phyloP scores from a whole-genome alignment of 1,140 invertebrate species.

The Condylostylus longicornis region DNA sequence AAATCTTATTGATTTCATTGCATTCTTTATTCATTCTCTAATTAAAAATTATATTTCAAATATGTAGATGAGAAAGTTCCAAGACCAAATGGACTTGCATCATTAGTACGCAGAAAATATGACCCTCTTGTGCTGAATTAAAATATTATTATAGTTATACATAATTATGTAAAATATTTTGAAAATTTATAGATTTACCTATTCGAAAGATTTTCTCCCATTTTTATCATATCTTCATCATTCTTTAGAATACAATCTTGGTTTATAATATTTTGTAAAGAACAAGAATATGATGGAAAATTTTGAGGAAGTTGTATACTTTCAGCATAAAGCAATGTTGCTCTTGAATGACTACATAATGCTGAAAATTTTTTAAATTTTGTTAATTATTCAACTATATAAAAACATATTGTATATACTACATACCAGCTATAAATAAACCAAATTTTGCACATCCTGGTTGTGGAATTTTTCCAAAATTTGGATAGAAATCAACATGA shows the following conservation, averaged over 20 bases:
- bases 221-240: too few species aligned
- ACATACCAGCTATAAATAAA: conserved; percentile 21
- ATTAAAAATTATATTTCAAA: too few species aligned
- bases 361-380: neutral
- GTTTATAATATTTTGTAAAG: conserved; percentile 11
- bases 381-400: conserved; percentile 1
- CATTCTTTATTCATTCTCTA: too few species aligned
- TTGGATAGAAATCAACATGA: conserved; percentile 47
- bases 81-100: conserved; percentile 22
- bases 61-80: too few species aligned
- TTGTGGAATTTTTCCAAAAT: conserved; percentile 41
- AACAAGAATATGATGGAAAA: conserved; percentile 19
- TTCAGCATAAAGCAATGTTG: conserved; percentile 23
- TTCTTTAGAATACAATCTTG: too few species aligned
- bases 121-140: conserved; percentile 16
- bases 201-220: conserved; percentile 20
- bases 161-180: neutral
- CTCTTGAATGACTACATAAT: conserved; percentile 24
- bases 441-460: conserved; percentile 42
- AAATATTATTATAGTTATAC: neutral
- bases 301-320: conserved; percentile 18
- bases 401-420: conserved; percentile 24
- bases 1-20: too few species aligned
- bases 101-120: conserved; percentile 21
- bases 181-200: conserved; percentile 10